Conservation (phyloP, 2,888 invertebrate genomes). For the Troides helena region DNA sequence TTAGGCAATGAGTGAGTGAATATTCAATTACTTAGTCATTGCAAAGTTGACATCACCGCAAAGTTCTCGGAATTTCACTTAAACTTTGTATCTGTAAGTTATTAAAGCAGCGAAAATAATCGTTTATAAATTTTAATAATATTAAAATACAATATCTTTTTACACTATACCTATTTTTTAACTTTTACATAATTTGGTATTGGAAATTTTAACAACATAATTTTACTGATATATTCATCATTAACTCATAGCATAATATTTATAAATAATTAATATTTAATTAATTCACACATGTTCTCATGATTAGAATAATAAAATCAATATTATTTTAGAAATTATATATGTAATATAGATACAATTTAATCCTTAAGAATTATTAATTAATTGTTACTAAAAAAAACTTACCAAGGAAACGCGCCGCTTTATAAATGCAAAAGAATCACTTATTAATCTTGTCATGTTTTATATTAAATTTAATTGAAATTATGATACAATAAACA, state of each 20-base stretch:
- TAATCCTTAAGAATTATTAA: background rate
- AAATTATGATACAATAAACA: slow-evolving; percentile 15
- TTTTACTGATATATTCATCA: too few relatives aligned
- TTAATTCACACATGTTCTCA: background rate
- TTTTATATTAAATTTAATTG: slow-evolving; percentile 19
- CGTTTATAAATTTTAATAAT: too few relatives aligned
- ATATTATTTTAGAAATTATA: background rate
- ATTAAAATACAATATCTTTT: background rate
- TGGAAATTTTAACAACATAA: too few relatives aligned
- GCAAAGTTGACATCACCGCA: slow-evolving; percentile 52
- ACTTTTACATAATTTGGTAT: too few relatives aligned
- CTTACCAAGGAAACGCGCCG: slow-evolving; percentile 65
- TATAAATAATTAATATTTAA: too few relatives aligned
- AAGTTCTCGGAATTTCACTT: slow-evolving; percentile 52
- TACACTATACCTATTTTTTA: background rate
- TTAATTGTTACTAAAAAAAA: slow-evolving; percentile 22
- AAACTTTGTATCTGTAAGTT: slow-evolving; percentile 25
- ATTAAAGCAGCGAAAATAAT: background rate
- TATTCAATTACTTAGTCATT: slow-evolving; percentile 8
- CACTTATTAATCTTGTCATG: slow-evolving; percentile 45
- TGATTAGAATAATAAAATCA: background rate
- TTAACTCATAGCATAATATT: background rate
- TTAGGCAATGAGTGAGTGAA: slow-evolving; percentile 30
- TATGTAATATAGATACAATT: background rate
- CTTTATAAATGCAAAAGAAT: slow-evolving; percentile 50